Base-by-base conservation (phyloP, 2,888 invertebrate species). In the Chrysomela aeneicollis region DNA sequence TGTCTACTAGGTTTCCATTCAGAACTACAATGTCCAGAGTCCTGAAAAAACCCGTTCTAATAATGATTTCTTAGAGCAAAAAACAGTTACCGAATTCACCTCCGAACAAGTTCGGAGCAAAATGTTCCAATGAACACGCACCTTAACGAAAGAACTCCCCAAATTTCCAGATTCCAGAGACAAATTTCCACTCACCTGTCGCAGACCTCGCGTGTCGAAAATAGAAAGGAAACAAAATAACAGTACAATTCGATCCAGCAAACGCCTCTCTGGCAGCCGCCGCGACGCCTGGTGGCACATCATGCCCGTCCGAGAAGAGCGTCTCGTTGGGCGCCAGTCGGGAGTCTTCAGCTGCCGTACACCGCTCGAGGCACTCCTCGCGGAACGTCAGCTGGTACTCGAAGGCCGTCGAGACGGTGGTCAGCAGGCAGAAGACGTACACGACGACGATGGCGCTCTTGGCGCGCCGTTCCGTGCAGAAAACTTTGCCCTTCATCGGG, bases 401-500 rank as follows among this genome's bases (percentile, higher is more conserved):
- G 78, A 92, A 90, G n/a, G 89, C 86, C 54, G 90, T 86, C 37
- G 86, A 83, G 50, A 87, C 83, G 0, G 92, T 90, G 57, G 87
- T 84, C 30, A 88, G 76, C 64, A 89, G 82, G 74, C 89, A 89
- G 59, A 88, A 82, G 12, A 89, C 73, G 70, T 87, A 86, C 19
- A 89, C 86, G 32, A 84, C 77, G 57, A 86, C 79, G 61, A 90
- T 89, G 68, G 90, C 88, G 76, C 85, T 84, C 79, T 89, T 87
- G 17, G 92, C 92, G 71, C 90, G 83, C 52, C 87, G 85, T 76
- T 90, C 89, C 1, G 91, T 91, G 81, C 90, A 91, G 73, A 89
- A 82, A 52, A 87, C 86, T 81, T 89, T 89, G 47, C 91, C 90
- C 68, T 87, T 85, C 79, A 92, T 87, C 17, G 92, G 92, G 81